Percentiles rank a stretch among this genome's conserved stretches.
Conservation (phyloP, 2,113 vertebrate species). For the Peucedramus taeniatus region DNA sequence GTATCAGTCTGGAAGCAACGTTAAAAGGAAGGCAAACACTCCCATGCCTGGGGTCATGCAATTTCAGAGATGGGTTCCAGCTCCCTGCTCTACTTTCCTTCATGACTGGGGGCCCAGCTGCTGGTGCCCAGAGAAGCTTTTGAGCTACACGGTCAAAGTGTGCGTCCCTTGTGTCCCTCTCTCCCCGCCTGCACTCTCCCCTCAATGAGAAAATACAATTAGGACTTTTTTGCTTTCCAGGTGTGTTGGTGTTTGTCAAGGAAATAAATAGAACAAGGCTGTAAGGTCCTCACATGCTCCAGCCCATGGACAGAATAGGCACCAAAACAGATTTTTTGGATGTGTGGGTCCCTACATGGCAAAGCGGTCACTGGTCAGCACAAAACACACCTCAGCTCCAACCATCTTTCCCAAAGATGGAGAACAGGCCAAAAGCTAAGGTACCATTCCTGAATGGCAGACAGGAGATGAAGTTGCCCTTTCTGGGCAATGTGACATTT, state of each 20-base stretch:
- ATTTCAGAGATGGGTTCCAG: not conserved
- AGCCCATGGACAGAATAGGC: not conserved
- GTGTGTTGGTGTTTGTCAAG: not conserved
- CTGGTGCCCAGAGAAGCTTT: not conserved
- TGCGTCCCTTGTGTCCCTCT: not conserved
- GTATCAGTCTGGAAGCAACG: not conserved
- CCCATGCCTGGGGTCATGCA: not conserved
- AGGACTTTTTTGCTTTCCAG: not conserved
- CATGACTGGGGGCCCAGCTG: not conserved
- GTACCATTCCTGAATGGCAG: not conserved
- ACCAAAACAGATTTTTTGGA: not conserved
- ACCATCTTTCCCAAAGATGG: not conserved
- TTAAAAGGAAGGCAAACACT: constrained; percentile 1
- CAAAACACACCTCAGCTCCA: not conserved
- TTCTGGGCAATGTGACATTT: not conserved
- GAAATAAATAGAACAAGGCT: not conserved
- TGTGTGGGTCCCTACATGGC: not conserved
- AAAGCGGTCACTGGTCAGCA: not conserved
- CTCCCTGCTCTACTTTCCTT: not conserved
- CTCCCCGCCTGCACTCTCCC: not conserved
- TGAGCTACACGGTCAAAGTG: not conserved
- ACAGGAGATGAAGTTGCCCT: not conserved
- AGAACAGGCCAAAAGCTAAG: not conserved
- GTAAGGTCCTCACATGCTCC: not conserved
- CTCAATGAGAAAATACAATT: not conserved